Percentiles rank a stretch among this genome's conserved stretches.
Conservation (phyloP, 2,113 vertebrate species). For the Pipra filicauda region DNA sequence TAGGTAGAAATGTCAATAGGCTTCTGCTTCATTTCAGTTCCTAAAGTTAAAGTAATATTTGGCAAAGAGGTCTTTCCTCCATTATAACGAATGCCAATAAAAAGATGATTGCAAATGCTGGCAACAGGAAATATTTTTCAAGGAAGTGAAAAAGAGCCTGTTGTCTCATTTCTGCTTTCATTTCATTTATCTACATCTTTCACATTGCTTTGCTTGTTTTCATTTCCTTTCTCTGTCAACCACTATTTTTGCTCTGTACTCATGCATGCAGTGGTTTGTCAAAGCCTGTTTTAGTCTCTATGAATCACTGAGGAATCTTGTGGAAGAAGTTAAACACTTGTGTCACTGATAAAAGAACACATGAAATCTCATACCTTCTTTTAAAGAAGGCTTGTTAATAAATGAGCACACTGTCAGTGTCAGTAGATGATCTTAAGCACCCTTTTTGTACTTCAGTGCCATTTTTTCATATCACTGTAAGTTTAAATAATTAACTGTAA, state of each 20-base stretch:
- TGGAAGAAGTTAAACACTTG: background rate
- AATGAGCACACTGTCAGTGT: background rate
- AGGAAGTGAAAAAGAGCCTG: background rate
- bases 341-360: background rate
- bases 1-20: background rate
- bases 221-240: constrained; percentile 1
- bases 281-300: background rate
- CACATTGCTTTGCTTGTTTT: background rate
- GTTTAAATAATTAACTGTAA: background rate
- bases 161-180: background rate
- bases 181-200: constrained; percentile 1
- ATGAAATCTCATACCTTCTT: background rate
- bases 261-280: background rate
- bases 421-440: background rate
- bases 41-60: background rate
- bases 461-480: background rate
- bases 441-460: background rate
- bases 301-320: background rate
- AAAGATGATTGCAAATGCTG: background rate
- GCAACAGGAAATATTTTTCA: constrained; percentile 2
- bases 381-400: background rate
- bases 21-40: background rate
- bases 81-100: background rate
- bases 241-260: background rate
- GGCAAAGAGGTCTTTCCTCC: background rate